phyloP scores from a whole-genome alignment of 2,888 invertebrate genomes.

The Leptopterna dolabrata region DNA sequence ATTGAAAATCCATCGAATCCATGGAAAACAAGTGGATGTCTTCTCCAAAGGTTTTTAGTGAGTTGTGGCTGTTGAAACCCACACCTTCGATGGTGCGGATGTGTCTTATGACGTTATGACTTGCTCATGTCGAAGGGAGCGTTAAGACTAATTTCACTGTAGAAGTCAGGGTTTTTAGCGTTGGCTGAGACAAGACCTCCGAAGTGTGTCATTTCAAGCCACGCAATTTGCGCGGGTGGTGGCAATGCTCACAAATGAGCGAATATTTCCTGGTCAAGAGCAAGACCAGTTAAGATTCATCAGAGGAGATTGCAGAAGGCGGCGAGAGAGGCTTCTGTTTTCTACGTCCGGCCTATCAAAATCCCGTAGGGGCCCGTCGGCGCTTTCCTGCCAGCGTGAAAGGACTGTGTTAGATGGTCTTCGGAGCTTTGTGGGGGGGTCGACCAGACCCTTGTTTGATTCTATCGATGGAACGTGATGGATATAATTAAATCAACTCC shows the following conservation, averaged over 20 bases:
- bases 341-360: neutral
- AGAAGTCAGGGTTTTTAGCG: too few species aligned
- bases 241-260: neutral
- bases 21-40: too few species aligned
- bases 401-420: neutral
- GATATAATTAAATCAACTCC: slow-evolving; percentile 2
- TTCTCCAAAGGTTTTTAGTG: too few species aligned
- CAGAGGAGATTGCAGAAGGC: neutral
- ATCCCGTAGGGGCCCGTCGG: neutral
- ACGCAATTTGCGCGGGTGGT: neutral
- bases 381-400: neutral
- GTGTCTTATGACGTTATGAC: too few species aligned
- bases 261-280: neutral
- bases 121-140: too few species aligned
- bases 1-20: too few species aligned
- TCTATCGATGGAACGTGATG: neutral
- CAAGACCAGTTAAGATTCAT: slow-evolving; percentile 7
- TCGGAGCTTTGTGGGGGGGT: neutral
- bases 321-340: neutral
- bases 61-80: too few species aligned
- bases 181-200: too few species aligned
- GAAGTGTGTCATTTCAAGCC: neutral
- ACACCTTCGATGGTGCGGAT: too few species aligned
- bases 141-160: too few species aligned
- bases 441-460: neutral